Conservation (phyloP, 2,888 invertebrate genomes). For the Cyrtodaria siliqua region DNA sequence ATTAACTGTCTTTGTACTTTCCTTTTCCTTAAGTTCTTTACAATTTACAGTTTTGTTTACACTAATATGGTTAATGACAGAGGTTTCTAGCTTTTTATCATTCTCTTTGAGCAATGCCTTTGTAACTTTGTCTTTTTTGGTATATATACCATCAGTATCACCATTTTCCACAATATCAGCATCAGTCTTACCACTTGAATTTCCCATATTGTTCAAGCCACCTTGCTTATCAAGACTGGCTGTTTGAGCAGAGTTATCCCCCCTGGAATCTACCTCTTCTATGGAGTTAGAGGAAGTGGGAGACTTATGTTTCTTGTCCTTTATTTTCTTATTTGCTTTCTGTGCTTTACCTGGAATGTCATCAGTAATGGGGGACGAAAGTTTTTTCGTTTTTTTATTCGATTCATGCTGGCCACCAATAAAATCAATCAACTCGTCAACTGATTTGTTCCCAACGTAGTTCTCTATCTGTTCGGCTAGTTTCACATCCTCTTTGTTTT, state of each 20-base stretch:
- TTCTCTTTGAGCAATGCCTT: slow-evolving; percentile 49
- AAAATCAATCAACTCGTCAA: slow-evolving; percentile 74
- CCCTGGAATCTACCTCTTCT: slow-evolving; percentile 50
- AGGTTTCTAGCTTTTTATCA: slow-evolving; percentile 17
- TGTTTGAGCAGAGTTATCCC: slow-evolving; percentile 40
- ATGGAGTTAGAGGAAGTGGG: slow-evolving; percentile 37
- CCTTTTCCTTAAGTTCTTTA: slow-evolving; percentile 48
- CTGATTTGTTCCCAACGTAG: slow-evolving; percentile 70
- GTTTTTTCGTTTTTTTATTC: slow-evolving; percentile 64
- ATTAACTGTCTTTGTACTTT: slow-evolving; percentile 45
- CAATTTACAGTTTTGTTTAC: slow-evolving; percentile 28
- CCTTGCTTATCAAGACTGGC: slow-evolving; percentile 27
- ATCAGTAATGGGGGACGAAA: slow-evolving; percentile 45
- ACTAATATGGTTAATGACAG: slow-evolving; percentile 1
- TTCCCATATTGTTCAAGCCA: slow-evolving; percentile 67
- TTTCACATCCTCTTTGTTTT: slow-evolving; percentile 56
- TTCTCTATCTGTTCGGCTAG: slow-evolving; percentile 71
- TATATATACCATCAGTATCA: slow-evolving; percentile 40
- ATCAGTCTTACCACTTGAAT: slow-evolving; percentile 64
- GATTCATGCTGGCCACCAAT: slow-evolving; percentile 73
- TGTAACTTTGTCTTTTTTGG: slow-evolving; percentile 43
- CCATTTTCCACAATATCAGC: slow-evolving; percentile 55
- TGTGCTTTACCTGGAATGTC: slow-evolving; percentile 63
- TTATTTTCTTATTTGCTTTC: slow-evolving; percentile 68
- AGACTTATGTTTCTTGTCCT: slow-evolving; percentile 72